Base-by-base conservation (phyloP, 2,888 invertebrate genomes). In the Drosophila conformis region DNA sequence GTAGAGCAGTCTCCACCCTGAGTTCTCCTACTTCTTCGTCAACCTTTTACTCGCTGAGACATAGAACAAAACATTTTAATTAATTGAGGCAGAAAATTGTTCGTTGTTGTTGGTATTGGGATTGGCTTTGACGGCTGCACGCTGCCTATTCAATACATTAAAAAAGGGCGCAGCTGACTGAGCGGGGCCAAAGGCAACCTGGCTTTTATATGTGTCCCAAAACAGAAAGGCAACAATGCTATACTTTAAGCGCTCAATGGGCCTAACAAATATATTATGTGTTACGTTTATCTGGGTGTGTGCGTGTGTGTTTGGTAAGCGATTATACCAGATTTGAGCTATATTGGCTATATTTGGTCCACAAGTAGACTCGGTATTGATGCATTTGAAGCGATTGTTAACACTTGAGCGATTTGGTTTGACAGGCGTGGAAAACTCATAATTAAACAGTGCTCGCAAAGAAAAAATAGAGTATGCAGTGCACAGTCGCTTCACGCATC, bases 31-130 rank as follows among this genome's bases (percentile, higher is more conserved):
- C n/a, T 2, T 36, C 31, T 54, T 27, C 58, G 18, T 31, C 29
- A 27, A 13, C 38, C 11, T 31, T 21, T 33, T 11, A 29, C 42
- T 51, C 13, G 38, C 10, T 48, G 13, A 36, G 48, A 52, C 75
- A 68, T 83, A 83, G 78, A 84, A 84, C 84, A 89, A 84, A 87
- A 82, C 87, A 84, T 87, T 87, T 84, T 84, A 89, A 84, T 84
- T 84, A 89, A 84, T 89, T 89, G 83, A 87, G 73, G 79, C 87
- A 73, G 63, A 83, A 83, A 81, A 87, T 83, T 66, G 66, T 68
- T 62, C 54, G 67, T 29, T 42, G 36, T 59, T 35, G n/a, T 35
- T 42, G 18, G 18, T 46, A 68, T 64, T 60, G 53, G 53, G 49
- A 60, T 60, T 60, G 15, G 27, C 59, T 68, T 61, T 78, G 61